Percentiles rank a stretch among this genome's conserved stretches.
phyloP scores from a whole-genome alignment of 1,140 invertebrate species.

The Formica exsecta region DNA sequence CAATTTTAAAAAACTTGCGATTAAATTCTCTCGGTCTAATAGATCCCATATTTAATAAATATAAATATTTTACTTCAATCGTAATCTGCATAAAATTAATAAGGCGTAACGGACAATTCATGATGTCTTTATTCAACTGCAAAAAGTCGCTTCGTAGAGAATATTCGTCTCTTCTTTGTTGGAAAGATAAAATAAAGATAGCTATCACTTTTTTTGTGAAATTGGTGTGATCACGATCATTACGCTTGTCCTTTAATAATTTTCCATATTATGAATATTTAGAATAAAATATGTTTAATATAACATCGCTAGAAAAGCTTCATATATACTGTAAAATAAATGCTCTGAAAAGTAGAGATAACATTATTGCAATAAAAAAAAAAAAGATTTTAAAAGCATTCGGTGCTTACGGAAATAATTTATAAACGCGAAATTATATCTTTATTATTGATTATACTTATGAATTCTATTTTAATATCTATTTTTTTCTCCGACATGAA shows the following conservation, averaged over 20 bases:
- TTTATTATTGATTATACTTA: not conserved
- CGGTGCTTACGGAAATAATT: not conserved
- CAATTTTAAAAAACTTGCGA: too few relatives aligned
- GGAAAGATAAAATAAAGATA: conserved; percentile 29
- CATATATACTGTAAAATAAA: not conserved
- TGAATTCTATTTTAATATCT: not conserved
- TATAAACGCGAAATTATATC: not conserved
- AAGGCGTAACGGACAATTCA: conserved; percentile 34
- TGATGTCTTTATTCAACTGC: conserved; percentile 20
- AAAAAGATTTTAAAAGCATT: not conserved
- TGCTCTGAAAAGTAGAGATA: not conserved
- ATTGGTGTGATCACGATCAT: conserved; percentile 30
- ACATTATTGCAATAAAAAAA: not conserved
- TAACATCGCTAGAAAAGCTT: conserved; percentile 10
- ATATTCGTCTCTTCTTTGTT: not conserved
- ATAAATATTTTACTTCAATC: too few relatives aligned
- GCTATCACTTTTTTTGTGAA: conserved; percentile 34
- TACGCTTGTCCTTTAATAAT: conserved; percentile 45
- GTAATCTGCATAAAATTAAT: too few relatives aligned
- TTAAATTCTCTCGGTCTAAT: too few relatives aligned
- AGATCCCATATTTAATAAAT: too few relatives aligned
- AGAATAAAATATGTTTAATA: not conserved
- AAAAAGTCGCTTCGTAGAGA: not conserved
- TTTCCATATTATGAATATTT: not conserved
- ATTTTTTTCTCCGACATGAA: not conserved